A percentile compares a stretch with the other conserved stretches of the same genome.
Evolutionary conservation across 2,888 invertebrate genomes (phyloP).

Genomic region (Eustalomyia histrio): DNA sequence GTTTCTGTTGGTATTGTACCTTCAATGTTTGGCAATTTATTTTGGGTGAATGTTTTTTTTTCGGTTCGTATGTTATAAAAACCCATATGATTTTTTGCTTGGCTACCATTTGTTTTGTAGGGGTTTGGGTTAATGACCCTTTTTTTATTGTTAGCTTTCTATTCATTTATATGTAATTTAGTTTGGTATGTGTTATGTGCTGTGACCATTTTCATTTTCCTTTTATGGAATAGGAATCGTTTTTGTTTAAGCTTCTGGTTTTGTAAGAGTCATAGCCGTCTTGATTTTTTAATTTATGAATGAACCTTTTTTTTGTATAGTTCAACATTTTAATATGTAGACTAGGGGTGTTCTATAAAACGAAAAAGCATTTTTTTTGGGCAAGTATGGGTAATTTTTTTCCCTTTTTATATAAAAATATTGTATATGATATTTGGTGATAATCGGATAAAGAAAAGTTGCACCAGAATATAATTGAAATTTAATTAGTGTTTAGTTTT

Average conservation of each 20-base stretch:
- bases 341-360: too few species aligned
- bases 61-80: constrained; percentile 17
- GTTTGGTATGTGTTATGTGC: too few species aligned
- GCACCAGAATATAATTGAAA: too few species aligned
- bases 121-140: constrained; percentile 31
- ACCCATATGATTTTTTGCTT: constrained; percentile 28
- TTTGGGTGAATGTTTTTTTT: background rate
- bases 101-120: background rate
- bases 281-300: constrained; percentile 43
- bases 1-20: constrained; percentile 20
- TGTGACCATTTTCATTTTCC: too few species aligned
- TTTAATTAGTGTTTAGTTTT: too few species aligned
- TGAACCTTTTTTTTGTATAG: constrained; percentile 11
- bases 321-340: constrained; percentile 19
- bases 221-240: too few species aligned
- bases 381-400: too few species aligned
- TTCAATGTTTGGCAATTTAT: background rate
- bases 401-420: too few species aligned
- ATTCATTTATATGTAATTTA: background rate
- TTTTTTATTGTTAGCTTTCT: constrained; percentile 11
- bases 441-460: too few species aligned
- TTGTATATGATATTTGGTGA: too few species aligned
- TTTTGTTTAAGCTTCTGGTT: too few species aligned
- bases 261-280: background rate
- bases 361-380: too few species aligned